Evolutionary conservation across 2,888 invertebrate species (phyloP).

Genomic region (Sthenelais limicola): DNA sequence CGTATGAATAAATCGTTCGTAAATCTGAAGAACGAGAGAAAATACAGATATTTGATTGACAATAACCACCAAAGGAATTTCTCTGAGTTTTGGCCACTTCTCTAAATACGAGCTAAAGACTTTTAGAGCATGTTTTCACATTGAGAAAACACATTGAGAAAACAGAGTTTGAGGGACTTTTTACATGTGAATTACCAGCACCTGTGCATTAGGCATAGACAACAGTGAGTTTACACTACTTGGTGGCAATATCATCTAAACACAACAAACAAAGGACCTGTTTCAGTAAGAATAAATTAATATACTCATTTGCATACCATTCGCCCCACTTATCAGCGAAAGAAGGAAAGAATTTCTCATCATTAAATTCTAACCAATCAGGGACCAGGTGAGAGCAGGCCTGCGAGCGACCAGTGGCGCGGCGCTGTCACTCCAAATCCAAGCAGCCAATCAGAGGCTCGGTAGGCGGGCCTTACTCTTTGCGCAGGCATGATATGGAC

Average conservation of each 20-base stretch:
- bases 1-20: too few relatives aligned
- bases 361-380: constrained; percentile 50
- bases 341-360: constrained; percentile 44
- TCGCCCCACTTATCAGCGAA: constrained; percentile 43
- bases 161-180: too few relatives aligned
- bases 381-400: constrained; percentile 46
- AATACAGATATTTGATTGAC: too few relatives aligned
- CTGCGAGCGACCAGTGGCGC: constrained; percentile 57
- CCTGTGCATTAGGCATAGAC: too few relatives aligned
- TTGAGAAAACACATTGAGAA: too few relatives aligned
- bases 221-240: constrained; percentile 17
- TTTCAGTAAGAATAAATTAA: constrained; percentile 44
- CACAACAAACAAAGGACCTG: constrained; percentile 45
- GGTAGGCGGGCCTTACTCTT: constrained; percentile 38
- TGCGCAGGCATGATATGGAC: constrained; percentile 55
- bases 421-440: constrained; percentile 61
- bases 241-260: too few relatives aligned
- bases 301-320: constrained; percentile 44
- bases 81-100: too few relatives aligned
- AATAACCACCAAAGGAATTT: too few relatives aligned
- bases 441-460: constrained; percentile 57
- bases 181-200: too few relatives aligned
- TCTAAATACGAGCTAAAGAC: too few relatives aligned
- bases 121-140: too few relatives aligned
- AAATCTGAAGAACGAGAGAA: too few relatives aligned